phyloP scores from a whole-genome alignment of 2,888 invertebrate species.

The Eupithecia subumbrata region DNA sequence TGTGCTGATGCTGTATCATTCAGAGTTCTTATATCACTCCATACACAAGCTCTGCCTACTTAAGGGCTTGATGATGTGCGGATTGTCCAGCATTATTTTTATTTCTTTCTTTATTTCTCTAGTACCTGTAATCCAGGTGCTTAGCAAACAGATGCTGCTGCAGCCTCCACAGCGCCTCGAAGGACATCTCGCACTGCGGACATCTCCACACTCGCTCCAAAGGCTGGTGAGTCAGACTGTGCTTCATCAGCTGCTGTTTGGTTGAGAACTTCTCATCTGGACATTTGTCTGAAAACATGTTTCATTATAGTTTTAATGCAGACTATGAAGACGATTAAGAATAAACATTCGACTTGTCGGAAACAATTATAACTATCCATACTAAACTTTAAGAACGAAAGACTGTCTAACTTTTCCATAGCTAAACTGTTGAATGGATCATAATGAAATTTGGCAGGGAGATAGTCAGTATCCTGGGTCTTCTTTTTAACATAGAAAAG shows the following conservation, averaged over 20 bases:
- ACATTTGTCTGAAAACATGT: slow-evolving; percentile 65
- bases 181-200: slow-evolving; percentile 71
- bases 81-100: not conserved
- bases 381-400: too few relatives aligned
- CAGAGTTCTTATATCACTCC: not conserved
- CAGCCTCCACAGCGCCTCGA: slow-evolving; percentile 73
- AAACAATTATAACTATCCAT: not conserved
- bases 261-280: slow-evolving; percentile 72
- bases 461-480: not conserved
- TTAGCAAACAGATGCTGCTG: slow-evolving; percentile 76
- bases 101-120: too few relatives aligned
- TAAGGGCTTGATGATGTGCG: not conserved
- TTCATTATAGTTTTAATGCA: not conserved
- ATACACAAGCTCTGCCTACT: not conserved
- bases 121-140: slow-evolving; percentile 70
- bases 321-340: not conserved
- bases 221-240: slow-evolving; percentile 70
- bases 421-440: not conserved
- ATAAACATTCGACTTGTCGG: not conserved
- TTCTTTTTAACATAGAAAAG: not conserved
- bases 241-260: slow-evolving; percentile 76
- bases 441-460: not conserved
- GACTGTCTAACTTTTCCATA: not conserved
- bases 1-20: not conserved
- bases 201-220: slow-evolving; percentile 73